phyloP scores from a whole-genome alignment of 2,888 invertebrate genomes.

The Phymatocera aterrima region DNA sequence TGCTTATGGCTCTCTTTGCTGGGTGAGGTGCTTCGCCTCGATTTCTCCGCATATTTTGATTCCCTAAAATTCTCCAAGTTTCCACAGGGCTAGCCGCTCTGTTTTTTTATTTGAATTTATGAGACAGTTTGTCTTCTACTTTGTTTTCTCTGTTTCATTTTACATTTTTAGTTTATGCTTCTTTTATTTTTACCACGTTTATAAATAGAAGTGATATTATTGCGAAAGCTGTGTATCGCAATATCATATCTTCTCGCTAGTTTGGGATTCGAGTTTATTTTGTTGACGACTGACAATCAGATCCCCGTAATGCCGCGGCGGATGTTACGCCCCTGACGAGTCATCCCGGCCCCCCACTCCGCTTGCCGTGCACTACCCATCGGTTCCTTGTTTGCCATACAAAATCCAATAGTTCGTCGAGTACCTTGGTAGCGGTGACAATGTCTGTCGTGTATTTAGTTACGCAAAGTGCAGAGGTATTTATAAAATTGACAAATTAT shows the following conservation, averaged over 20 bases:
- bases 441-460: slow-evolving; percentile 23
- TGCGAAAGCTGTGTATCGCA: background rate
- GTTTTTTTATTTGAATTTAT: too few relatives aligned
- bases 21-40: background rate
- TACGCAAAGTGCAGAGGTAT: slow-evolving; percentile 16
- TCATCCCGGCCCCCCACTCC: slow-evolving; percentile 52
- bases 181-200: background rate
- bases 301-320: slow-evolving; percentile 47
- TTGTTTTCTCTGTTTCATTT: too few relatives aligned
- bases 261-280: background rate
- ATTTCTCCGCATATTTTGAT: background rate
- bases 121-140: too few relatives aligned
- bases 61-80: background rate
- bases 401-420: slow-evolving; percentile 75
- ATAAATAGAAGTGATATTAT: background rate
- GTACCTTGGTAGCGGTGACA: slow-evolving; percentile 63
- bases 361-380: slow-evolving; percentile 66
- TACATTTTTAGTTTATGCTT: too few relatives aligned
- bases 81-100: too few relatives aligned
- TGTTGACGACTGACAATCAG: background rate
- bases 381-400: slow-evolving; percentile 75
- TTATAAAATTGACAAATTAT: slow-evolving; percentile 35
- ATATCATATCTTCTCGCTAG: too few relatives aligned
- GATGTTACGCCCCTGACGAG: slow-evolving; percentile 50
- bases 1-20: background rate